Percentiles rank a stretch among this genome's conserved stretches.
These are phyloP conservation scores for Osmerus eperlanus DNA, from an alignment of 2,113 vertebrate genomes.

Conservation along the genomic window DNA sequence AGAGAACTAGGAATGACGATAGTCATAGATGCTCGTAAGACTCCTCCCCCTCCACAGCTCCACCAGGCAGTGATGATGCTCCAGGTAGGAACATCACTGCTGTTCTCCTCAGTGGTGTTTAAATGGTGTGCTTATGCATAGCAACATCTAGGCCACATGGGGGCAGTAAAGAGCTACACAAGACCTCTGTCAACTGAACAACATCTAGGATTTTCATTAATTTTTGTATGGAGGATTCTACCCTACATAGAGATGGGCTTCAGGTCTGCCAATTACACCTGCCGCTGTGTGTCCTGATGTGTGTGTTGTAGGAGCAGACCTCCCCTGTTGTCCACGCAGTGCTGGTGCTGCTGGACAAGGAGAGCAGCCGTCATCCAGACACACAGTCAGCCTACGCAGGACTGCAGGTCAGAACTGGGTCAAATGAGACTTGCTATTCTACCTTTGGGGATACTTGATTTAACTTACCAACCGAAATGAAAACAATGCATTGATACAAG, in stretches of 20 bases:
- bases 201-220: too few species aligned
- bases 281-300: neutral
- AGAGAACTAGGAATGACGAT: conserved; percentile 73
- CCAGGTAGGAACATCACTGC: conserved; percentile 70
- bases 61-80: conserved; percentile 74
- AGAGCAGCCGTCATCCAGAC: conserved; percentile 65
- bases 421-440: too few species aligned
- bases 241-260: neutral
- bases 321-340: conserved; percentile 66
- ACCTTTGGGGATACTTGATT: too few species aligned
- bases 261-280: neutral
- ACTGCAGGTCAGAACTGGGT: conserved; percentile 72
- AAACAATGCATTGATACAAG: too few species aligned
- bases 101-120: neutral
- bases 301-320: conserved; percentile 56
- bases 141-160: too few species aligned
- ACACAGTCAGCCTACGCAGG: conserved; percentile 52
- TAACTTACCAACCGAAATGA: too few species aligned
- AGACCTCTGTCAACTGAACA: too few species aligned
- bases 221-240: too few species aligned
- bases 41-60: conserved; percentile 62
- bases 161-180: too few species aligned
- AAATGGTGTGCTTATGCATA: too few species aligned
- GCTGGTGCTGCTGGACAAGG: conserved; percentile 81
- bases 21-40: conserved; percentile 81